Conservation (phyloP, 2,113 vertebrate species). For the Tyto alba region DNA sequence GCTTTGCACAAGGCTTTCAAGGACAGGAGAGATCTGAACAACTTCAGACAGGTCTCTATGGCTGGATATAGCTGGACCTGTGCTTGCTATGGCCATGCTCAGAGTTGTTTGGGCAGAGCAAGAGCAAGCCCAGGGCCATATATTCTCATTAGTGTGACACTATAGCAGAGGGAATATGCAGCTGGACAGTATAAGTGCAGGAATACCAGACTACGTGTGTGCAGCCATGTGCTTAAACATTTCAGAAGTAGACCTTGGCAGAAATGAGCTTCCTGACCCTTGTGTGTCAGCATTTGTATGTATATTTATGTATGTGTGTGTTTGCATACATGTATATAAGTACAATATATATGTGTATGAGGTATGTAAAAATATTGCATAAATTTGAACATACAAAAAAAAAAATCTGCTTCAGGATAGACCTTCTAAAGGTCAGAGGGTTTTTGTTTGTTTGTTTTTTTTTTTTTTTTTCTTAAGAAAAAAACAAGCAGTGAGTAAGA, state of each 20-base stretch:
- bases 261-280: background rate
- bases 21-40: background rate
- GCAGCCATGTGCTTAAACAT: background rate
- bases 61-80: background rate
- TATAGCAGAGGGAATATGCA: background rate
- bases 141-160: background rate
- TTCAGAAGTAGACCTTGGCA: background rate
- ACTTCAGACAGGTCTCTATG: background rate
- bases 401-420: background rate
- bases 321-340: background rate
- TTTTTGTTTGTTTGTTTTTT: background rate
- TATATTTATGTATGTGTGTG: background rate
- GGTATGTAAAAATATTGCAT: background rate
- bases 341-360: background rate
- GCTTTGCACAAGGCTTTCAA: background rate
- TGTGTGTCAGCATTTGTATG: background rate
- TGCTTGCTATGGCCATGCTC: background rate
- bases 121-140: background rate
- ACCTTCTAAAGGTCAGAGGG: background rate
- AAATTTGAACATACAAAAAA: background rate
- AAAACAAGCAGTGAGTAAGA: background rate
- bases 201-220: background rate
- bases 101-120: background rate
- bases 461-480: background rate
- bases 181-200: background rate